Percentiles rank a stretch among this genome's conserved stretches.
Evolutionary conservation across 2,888 invertebrate species (phyloP).

Genomic region (Drosophila kokeensis): DNA sequence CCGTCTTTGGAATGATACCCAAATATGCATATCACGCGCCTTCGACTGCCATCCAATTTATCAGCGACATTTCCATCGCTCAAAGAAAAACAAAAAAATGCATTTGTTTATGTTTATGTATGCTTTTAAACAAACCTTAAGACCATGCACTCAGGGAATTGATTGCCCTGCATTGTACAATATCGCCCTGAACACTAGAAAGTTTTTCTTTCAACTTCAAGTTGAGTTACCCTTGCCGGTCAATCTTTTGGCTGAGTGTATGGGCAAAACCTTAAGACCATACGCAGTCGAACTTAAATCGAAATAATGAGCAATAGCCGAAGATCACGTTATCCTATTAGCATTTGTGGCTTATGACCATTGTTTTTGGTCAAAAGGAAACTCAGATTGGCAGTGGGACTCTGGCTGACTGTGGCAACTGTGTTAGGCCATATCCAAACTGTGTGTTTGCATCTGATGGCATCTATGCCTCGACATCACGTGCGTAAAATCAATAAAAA

Average conservation of each 20-base stretch:
- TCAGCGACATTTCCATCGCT: conserved; percentile 61
- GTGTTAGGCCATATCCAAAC: conserved; percentile 44
- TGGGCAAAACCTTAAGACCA: conserved; percentile 17
- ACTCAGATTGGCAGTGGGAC: conserved; percentile 9
- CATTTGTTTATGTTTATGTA: conserved; percentile 8
- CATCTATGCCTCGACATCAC: conserved; percentile 56
- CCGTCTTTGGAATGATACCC: conserved; percentile 60
- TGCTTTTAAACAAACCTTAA: conserved; percentile 3
- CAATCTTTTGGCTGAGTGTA: neutral
- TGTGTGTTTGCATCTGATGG: conserved; percentile 14
- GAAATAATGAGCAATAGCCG: conserved; percentile 70
- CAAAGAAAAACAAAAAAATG: neutral
- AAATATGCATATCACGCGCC: conserved; percentile 68
- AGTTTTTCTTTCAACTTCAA: neutral
- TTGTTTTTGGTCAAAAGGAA: conserved; percentile 41
- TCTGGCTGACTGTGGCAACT: conserved; percentile 35
- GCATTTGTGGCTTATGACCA: conserved; percentile 62
- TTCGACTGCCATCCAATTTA: conserved; percentile 59
- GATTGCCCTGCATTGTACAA: neutral
- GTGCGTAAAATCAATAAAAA: conserved; percentile 78
- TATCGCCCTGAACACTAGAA: neutral
- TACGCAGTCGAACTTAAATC: conserved; percentile 56
- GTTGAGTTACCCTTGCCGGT: neutral
- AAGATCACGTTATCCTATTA: conserved; percentile 75
- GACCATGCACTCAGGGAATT: conserved; percentile 28